phyloP scores from a whole-genome alignment of 2,888 invertebrate genomes.

The Lycophotia porphyrea region DNA sequence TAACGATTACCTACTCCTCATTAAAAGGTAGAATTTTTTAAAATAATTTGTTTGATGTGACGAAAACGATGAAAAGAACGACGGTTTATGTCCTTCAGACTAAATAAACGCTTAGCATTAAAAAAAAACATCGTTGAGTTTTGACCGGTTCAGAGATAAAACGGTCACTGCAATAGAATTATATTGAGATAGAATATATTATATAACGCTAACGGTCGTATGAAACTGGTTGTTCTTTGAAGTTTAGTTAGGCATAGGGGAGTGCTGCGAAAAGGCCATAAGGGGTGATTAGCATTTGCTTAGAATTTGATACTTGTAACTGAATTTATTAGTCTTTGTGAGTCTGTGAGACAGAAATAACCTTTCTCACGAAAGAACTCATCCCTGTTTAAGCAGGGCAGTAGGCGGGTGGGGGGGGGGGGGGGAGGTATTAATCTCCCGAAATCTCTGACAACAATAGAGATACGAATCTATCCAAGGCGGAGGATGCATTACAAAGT shows the following conservation, averaged over 20 bases:
- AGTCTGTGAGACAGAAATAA: constrained; percentile 28
- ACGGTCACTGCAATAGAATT: constrained; percentile 32
- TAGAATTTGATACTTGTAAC: constrained; percentile 31
- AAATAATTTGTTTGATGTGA: too few species aligned
- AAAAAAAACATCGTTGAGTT: constrained; percentile 3
- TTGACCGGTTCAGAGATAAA: constrained; percentile 54
- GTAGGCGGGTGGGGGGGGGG: not conserved
- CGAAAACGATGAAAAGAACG: too few species aligned
- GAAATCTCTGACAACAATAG: too few species aligned
- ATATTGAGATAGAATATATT: constrained; percentile 29
- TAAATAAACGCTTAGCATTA: constrained; percentile 4
- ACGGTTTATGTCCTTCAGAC: constrained; percentile 43
- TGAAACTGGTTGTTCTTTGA: constrained; percentile 47
- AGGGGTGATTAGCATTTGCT: constrained; percentile 31
- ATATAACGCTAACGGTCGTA: constrained; percentile 39
- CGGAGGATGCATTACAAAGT: not conserved
- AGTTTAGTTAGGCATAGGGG: constrained; percentile 43
- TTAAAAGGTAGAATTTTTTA: too few species aligned
- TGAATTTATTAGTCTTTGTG: too few species aligned
- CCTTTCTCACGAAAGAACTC: not conserved
- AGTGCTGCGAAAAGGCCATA: constrained; percentile 3
- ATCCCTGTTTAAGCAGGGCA: not conserved
- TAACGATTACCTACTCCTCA: too few species aligned
- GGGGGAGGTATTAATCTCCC: too few species aligned
- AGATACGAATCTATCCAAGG: not conserved